Evolutionary conservation across 2,888 invertebrate genomes (phyloP).

Genomic region (Bugula neritina): DNA sequence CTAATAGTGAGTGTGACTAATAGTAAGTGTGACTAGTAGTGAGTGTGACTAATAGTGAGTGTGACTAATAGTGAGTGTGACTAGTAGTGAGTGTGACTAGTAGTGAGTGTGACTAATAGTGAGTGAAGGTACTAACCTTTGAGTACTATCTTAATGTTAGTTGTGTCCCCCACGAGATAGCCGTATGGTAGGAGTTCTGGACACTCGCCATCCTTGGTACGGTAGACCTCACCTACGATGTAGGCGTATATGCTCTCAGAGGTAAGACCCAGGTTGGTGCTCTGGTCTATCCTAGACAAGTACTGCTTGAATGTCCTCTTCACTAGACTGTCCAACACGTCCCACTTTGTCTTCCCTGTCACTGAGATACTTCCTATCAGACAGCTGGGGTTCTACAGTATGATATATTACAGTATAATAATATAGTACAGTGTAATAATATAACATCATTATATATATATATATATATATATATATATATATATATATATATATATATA

Average conservation of each 20-base stretch:
- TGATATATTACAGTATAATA: not conserved
- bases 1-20: no score
- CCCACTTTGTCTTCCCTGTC: conserved; percentile 89
- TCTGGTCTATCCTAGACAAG: conserved; percentile 83
- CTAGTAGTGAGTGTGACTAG: no score
- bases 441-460: no score
- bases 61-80: no score
- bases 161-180: conserved; percentile 69
- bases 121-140: no score
- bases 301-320: conserved; percentile 77
- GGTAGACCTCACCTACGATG: conserved; percentile 72
- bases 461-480: no score
- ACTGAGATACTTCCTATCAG: conserved; percentile 82
- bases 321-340: conserved; percentile 83
- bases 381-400: conserved; percentile 28
- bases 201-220: conserved; percentile 55
- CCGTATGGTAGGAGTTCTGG: conserved; percentile 89
- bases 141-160: conserved; percentile 56
- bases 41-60: no score
- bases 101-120: no score
- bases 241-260: conserved; percentile 88
- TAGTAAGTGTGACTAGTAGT: no score
- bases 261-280: conserved; percentile 73
- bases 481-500: no score
- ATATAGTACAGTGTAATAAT: no score